phyloP scores from a whole-genome alignment of 1,140 invertebrate genomes.

The Drosophila santomea region DNA sequence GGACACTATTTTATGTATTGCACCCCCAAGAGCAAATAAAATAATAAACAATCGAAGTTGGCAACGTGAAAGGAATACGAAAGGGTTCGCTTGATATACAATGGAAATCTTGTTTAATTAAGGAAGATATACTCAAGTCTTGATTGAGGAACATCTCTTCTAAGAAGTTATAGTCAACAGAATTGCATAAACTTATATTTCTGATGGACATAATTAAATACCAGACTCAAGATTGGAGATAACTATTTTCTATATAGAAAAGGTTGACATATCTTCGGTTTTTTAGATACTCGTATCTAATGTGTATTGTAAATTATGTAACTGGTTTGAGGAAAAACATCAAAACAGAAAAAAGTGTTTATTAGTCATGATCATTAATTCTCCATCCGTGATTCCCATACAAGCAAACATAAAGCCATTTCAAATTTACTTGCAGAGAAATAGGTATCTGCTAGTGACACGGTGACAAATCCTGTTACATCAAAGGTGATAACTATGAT shows the following conservation, averaged over 20 bases:
- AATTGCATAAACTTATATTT: not conserved
- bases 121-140: no score
- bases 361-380: not conserved
- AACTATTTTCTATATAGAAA: not conserved
- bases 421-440: not conserved
- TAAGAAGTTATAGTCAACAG: not conserved
- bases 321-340: not conserved
- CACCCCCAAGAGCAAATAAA: not conserved
- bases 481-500: not conserved
- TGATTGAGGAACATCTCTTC: no score
- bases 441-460: not conserved
- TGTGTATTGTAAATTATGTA: not conserved
- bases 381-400: no score
- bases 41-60: slow-evolving; percentile 13
- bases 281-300: no score
- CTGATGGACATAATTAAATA: not conserved
- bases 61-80: not conserved
- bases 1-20: slow-evolving; percentile 6
- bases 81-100: not conserved
- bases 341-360: not conserved
- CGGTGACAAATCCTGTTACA: no score
- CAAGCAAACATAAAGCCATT: no score
- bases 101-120: no score
- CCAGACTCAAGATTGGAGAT: not conserved
- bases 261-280: not conserved